Conservation (phyloP, 2,888 invertebrate species). For the Stegophylla sp. region DNA sequence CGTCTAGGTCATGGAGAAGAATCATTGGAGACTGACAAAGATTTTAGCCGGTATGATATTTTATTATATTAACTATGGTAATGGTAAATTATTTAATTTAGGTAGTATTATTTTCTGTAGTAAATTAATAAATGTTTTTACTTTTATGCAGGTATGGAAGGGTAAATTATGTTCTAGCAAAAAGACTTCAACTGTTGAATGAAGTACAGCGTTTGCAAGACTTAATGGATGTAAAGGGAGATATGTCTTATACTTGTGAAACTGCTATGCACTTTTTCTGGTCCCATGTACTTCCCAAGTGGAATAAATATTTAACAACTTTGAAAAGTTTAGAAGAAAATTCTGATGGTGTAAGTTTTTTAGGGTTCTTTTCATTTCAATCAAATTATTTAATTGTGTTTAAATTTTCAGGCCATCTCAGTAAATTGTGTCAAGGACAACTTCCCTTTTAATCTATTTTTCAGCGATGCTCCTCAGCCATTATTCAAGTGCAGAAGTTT, state of each 20-base stretch:
- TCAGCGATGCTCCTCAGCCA: conserved; percentile 90
- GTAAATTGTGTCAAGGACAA: conserved; percentile 73
- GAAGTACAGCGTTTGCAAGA: conserved; percentile 88
- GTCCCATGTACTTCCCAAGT: conserved; percentile 88
- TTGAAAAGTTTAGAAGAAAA: conserved; percentile 65
- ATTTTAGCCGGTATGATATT: conserved; percentile 82
- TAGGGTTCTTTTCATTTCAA: conserved; percentile 23
- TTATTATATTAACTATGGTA: neutral
- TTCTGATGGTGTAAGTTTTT: conserved; percentile 53
- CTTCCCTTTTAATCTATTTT: conserved; percentile 95
- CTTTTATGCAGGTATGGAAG: conserved; percentile 80
- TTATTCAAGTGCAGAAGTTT: conserved; percentile 81
- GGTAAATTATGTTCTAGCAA: conserved; percentile 96
- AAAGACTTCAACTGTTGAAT: conserved; percentile 85
- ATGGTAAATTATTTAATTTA: neutral
- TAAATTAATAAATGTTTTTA: conserved; percentile 8
- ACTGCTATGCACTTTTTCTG: conserved; percentile 98
- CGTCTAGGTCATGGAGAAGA: conserved; percentile 99
- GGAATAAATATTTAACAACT: conserved; percentile 83
- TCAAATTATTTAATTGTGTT: conserved; percentile 58
- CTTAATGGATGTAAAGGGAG: conserved; percentile 83
- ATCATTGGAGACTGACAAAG: conserved; percentile 97
- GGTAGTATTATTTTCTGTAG: neutral
- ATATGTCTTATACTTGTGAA: conserved; percentile 96
- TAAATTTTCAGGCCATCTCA: conserved; percentile 63